A percentile compares a stretch with the other conserved stretches of the same genome.
These are phyloP conservation scores for Drosophila mimica DNA, from an alignment of 2,888 invertebrate genomes.

Conservation along the genomic window DNA sequence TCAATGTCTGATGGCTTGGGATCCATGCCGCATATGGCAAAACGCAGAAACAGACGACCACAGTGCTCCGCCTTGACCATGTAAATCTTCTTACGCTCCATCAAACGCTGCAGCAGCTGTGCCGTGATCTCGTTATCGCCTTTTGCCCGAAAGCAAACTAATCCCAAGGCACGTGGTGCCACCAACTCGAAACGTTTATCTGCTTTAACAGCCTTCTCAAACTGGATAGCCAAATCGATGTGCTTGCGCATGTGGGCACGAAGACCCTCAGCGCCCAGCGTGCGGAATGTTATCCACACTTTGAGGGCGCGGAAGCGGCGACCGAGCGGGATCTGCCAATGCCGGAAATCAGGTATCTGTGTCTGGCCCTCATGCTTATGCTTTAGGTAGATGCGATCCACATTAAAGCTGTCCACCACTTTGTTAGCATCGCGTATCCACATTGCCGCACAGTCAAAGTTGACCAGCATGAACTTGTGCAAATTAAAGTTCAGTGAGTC, in stretches of 20 bases:
- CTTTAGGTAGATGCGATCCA: conserved; percentile 94
- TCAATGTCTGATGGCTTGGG: conserved; percentile 90
- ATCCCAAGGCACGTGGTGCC: conserved; percentile 90
- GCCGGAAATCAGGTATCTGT: conserved; percentile 88
- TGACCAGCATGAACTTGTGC: conserved; percentile 97
- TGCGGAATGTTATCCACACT: conserved; percentile 95
- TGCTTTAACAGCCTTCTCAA: conserved; percentile 89
- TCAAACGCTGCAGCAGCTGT: conserved; percentile 89
- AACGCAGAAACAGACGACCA: conserved; percentile 90
- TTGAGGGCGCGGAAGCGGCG: conserved; percentile 95
- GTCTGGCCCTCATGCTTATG: conserved; percentile 89
- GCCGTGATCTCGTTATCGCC: conserved; percentile 90
- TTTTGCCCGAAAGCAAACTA: conserved; percentile 95
- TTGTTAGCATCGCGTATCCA: conserved; percentile 94
- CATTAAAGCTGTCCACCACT: conserved; percentile 94
- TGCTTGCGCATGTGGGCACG: conserved; percentile 91
- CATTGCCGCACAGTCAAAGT: conserved; percentile 97
- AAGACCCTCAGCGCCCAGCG: conserved; percentile 92
- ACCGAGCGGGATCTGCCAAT: conserved; percentile 94
- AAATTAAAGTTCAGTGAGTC: conserved; percentile 97
- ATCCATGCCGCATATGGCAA: conserved; percentile 92
- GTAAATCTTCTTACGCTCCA: conserved; percentile 91
- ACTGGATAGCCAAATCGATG: conserved; percentile 90
- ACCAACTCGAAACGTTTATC: conserved; percentile 93
- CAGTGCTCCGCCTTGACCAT: conserved; percentile 91